Evolutionary conservation across 2,797 vertebrate genomes (phyloP).

Genomic region (Neosilurus mollespiculum): DNA sequence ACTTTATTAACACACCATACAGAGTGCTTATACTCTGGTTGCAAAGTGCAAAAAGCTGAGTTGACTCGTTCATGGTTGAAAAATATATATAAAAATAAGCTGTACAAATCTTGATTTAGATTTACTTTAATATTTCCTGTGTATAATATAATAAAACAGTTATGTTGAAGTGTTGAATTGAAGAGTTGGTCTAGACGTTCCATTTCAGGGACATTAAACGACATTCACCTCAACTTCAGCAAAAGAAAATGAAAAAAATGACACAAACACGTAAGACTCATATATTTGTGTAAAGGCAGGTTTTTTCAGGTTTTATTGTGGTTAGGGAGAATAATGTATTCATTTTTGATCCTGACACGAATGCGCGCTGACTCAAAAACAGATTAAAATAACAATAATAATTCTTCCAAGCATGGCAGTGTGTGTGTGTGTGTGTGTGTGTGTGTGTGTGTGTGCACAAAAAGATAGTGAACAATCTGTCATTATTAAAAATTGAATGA

Average conservation of each 20-base stretch:
- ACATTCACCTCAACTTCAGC: no score
- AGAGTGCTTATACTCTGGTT: no score
- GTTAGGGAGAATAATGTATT: not conserved
- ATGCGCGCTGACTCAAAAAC: not conserved
- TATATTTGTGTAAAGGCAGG: not conserved
- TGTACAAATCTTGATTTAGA: no score
- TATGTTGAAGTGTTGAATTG: no score
- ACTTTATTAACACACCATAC: no score
- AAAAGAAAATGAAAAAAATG: not conserved
- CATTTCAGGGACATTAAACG: no score
- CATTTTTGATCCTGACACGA: not conserved
- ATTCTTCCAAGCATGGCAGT: not conserved
- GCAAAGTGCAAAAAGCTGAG: no score
- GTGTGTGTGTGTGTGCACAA: constrained; percentile 3
- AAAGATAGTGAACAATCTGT: not conserved
- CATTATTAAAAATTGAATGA: constrained; percentile 1
- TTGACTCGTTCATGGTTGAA: no score
- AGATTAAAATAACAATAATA: constrained; percentile 1
- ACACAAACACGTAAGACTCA: not conserved
- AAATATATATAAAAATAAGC: no score
- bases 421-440: not conserved
- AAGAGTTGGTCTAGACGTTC: no score
- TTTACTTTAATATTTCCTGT: no score
- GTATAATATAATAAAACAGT: no score
- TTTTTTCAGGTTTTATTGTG: not conserved